A percentile compares a stretch with the other conserved stretches of the same genome.
Evolutionary conservation across 2,113 vertebrate genomes (phyloP).

Genomic region (Notothenia rossii): DNA sequence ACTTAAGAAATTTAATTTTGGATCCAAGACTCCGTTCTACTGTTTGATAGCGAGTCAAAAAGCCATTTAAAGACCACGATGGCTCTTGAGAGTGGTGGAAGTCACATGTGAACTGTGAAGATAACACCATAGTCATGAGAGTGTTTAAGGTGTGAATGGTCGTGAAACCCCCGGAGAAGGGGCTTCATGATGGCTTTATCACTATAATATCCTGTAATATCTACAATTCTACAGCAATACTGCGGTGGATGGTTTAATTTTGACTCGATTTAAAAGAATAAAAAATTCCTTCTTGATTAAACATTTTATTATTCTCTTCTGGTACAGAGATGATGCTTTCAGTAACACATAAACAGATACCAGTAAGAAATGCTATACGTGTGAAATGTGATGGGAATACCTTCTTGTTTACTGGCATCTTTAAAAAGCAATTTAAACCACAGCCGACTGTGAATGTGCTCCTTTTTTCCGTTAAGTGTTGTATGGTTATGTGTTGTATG

Average conservation of each 20-base stretch:
- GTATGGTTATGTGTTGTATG: neutral
- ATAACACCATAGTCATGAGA: no score
- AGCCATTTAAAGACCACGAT: neutral
- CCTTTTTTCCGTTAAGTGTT: neutral
- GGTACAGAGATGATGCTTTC: neutral
- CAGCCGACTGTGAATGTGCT: constrained; percentile 1
- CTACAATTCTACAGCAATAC: neutral
- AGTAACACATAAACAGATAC: neutral
- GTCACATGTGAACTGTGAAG: neutral
- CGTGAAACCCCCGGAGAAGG: neutral
- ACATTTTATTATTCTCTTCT: neutral
- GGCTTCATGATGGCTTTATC: neutral
- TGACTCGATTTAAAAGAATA: neutral
- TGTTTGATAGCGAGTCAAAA: no score
- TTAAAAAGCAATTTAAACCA: constrained; percentile 33
- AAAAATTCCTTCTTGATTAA: neutral
- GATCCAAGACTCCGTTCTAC: no score
- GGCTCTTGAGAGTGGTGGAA: neutral
- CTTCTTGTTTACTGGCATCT: constrained; percentile 9
- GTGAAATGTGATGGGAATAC: constrained; percentile 11
- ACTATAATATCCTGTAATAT: neutral
- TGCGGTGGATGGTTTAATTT: constrained; percentile 15
- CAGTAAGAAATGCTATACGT: neutral
- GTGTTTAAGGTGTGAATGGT: no score
- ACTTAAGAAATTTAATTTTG: no score